These are phyloP conservation scores for Daboia siamensis DNA, from an alignment of 2,113 vertebrate species.

Conservation along the genomic window DNA sequence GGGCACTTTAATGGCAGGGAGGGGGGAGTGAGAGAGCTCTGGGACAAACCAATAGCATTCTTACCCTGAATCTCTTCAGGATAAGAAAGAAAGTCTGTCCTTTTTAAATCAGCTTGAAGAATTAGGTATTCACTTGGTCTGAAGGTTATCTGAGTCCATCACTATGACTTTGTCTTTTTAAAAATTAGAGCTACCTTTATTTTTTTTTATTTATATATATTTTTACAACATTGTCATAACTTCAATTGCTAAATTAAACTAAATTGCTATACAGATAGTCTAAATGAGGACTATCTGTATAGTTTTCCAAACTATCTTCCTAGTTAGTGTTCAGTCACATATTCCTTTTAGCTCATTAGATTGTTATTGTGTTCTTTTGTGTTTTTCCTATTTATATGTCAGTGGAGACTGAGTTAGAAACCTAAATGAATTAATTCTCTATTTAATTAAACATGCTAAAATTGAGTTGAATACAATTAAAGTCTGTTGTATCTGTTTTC, in stretches of 20 bases:
- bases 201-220: not conserved
- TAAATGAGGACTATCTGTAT: not conserved
- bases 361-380: not conserved
- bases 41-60: not conserved
- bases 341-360: not conserved
- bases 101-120: not conserved
- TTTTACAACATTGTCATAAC: not conserved
- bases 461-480: not conserved
- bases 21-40: not conserved
- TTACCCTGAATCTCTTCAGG: not conserved
- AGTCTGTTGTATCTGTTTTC: not conserved
- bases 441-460: not conserved
- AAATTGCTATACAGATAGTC: too few relatives aligned
- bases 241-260: not conserved
- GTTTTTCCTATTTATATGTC: not conserved
- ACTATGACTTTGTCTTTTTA: not conserved
- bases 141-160: not conserved
- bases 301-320: not conserved
- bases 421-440: not conserved
- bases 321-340: not conserved
- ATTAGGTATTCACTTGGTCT: not conserved
- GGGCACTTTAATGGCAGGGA: not conserved
- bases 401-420: not conserved
- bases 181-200: not conserved
- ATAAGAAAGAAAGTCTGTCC: not conserved